Evolutionary conservation across 35 echinoderm and acorn worm genomes (phyloP).

Genomic region (Hemicentrotus pulcherrimus): DNA sequence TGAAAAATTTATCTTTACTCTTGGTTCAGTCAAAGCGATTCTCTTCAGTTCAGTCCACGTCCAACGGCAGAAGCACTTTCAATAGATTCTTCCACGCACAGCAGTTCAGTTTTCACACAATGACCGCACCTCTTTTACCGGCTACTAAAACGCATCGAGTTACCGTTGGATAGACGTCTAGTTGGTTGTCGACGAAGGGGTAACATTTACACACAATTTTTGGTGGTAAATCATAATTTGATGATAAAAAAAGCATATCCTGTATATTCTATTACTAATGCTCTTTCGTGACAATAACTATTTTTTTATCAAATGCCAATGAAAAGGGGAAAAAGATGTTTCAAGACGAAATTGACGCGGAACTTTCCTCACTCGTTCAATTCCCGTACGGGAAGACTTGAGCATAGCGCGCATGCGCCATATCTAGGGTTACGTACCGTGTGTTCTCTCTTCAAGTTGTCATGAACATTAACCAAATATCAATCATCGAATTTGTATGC

Average conservation of each 20-base stretch:
- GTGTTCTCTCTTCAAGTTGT: neutral
- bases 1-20: neutral
- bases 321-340: neutral
- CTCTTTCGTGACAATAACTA: neutral
- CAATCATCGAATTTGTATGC: neutral
- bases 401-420: conserved; percentile 22
- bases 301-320: neutral
- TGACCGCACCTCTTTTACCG: neutral
- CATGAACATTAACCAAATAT: neutral
- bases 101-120: neutral
- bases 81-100: neutral
- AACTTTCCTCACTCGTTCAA: neutral
- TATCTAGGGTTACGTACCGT: neutral
- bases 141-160: neutral
- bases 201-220: neutral
- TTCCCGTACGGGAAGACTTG: conserved; percentile 38
- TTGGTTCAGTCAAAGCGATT: neutral
- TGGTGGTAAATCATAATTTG: neutral
- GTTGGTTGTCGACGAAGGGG: neutral
- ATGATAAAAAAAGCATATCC: neutral
- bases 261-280: neutral
- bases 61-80: neutral
- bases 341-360: neutral
- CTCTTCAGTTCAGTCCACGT: neutral
- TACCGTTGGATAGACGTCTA: neutral